Evolutionary conservation across 2,888 invertebrate species (phyloP).

Genomic region (Drosophila melanosoma): DNA sequence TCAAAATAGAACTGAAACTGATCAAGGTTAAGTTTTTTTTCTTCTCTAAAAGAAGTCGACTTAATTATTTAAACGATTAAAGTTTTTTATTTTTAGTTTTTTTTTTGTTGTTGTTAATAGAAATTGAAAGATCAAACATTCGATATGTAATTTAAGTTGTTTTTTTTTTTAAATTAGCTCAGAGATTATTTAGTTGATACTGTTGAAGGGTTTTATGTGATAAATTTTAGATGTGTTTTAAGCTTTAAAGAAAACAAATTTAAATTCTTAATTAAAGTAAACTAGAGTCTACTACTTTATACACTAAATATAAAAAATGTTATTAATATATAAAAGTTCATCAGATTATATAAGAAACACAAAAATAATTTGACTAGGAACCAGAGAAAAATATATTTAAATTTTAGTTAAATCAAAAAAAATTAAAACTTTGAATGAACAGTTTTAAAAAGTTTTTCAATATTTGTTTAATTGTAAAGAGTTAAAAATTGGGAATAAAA

Average conservation of each 20-base stretch:
- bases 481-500: too few species aligned
- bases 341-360: neutral
- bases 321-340: neutral
- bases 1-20: slow-evolving; percentile 44
- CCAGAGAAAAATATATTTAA: neutral
- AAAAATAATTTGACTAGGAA: neutral
- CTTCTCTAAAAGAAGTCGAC: slow-evolving; percentile 21
- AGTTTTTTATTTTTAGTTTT: neutral
- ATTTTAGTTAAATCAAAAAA: neutral
- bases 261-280: neutral
- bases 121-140: slow-evolving; percentile 13
- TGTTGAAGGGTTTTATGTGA: neutral
- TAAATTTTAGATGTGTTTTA: neutral
- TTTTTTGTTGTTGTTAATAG: neutral
- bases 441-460: neutral
- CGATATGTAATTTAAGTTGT: neutral
- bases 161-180: neutral
- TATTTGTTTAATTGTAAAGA: neutral
- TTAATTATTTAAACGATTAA: slow-evolving; percentile 31
- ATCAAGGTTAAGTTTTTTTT: slow-evolving; percentile 41
- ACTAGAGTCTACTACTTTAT: neutral
- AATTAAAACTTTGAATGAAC: neutral
- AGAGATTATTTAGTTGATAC: neutral
- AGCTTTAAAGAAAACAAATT: neutral
- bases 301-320: neutral